These are phyloP conservation scores for Balaenoptera acutorostrata DNA, from an alignment of 2,113 vertebrate genomes.

Conservation along the genomic window DNA sequence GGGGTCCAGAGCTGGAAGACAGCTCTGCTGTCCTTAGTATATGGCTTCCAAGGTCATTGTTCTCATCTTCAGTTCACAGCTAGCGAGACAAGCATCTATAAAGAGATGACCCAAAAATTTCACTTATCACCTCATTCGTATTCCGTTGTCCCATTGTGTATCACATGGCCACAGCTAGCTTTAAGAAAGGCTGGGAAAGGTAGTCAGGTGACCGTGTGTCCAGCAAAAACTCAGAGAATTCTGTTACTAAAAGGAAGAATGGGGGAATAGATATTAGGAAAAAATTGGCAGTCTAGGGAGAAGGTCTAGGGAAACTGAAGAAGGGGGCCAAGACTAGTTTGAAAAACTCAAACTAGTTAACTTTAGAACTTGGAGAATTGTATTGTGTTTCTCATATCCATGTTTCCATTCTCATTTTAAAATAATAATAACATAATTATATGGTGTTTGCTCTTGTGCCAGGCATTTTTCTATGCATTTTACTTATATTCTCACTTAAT, in stretches of 20 bases:
- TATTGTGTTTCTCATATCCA: neutral
- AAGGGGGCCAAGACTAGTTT: neutral
- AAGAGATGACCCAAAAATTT: neutral
- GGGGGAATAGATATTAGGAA: neutral
- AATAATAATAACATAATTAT: neutral
- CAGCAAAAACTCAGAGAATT: neutral
- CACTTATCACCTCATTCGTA: neutral
- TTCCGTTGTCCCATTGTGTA: neutral
- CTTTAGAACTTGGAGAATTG: neutral
- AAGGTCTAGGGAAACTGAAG: neutral
- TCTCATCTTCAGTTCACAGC: neutral
- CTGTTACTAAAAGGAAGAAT: neutral
- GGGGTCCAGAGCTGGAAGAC: neutral
- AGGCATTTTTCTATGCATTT: neutral
- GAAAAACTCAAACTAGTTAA: neutral
- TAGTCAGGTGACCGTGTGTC: neutral
- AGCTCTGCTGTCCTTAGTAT: neutral
- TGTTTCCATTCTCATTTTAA: neutral
- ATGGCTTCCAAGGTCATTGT: neutral
- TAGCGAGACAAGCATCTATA: neutral
- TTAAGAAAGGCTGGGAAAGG: neutral
- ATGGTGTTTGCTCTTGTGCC: neutral
- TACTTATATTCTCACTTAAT: neutral
- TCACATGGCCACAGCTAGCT: neutral
- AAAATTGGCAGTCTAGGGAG: neutral